A percentile compares a stretch with the other conserved stretches of the same genome.
These are phyloP conservation scores for Etheostoma spectabile DNA, from an alignment of 2,113 vertebrate species.

Conservation along the genomic window DNA sequence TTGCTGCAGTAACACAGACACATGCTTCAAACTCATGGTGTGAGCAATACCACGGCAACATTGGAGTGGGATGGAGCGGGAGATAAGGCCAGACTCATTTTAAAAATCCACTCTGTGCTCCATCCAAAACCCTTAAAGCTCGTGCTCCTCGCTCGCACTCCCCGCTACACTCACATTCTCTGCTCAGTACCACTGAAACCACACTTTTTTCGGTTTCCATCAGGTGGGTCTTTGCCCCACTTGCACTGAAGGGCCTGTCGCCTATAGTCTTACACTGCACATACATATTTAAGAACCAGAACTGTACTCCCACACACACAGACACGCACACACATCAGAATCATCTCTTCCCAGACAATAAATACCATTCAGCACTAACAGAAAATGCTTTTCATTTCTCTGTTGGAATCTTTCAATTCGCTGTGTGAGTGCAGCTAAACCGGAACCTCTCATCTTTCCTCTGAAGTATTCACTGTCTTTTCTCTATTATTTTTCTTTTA, in stretches of 20 bases:
- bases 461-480: background rate
- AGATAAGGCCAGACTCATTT: no score
- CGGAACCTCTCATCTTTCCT: background rate
- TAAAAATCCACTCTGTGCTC: no score
- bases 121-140: no score
- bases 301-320: slow-evolving; percentile 7
- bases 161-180: no score
- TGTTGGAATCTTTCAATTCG: background rate
- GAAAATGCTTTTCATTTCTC: slow-evolving; percentile 35
- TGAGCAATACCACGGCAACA: no score
- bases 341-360: slow-evolving; percentile 34
- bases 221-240: background rate
- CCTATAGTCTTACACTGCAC: background rate
- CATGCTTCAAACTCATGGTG: no score
- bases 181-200: background rate
- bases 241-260: background rate
- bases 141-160: no score
- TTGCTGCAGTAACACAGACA: no score
- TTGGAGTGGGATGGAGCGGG: no score
- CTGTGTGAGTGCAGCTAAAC: slow-evolving; percentile 10
- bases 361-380: slow-evolving; percentile 38
- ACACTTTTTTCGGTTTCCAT: background rate
- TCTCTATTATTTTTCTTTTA: background rate
- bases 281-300: background rate
- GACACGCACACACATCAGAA: background rate